Evolutionary conservation across 2,113 vertebrate genomes (phyloP).

Genomic region (Origma solitaria): DNA sequence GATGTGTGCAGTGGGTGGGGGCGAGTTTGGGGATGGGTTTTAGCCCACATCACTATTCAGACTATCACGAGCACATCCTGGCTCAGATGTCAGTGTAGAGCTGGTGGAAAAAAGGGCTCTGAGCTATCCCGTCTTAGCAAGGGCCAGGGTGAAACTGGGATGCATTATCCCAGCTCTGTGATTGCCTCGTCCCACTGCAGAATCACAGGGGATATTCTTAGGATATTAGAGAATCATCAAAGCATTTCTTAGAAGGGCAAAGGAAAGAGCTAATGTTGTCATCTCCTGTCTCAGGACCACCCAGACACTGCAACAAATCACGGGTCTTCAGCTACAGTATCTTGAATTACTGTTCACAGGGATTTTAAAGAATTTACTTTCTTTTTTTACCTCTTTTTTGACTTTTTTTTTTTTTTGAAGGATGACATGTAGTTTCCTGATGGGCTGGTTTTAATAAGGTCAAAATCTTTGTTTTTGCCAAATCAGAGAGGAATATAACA

Average conservation of each 20-base stretch:
- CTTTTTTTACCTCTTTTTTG: neutral
- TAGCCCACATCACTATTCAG: neutral
- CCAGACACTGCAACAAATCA: constrained; percentile 48
- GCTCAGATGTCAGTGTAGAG: neutral
- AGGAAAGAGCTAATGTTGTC: constrained; percentile 54
- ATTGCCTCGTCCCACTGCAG: constrained; percentile 15
- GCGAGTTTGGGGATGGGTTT: neutral
- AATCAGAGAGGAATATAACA: constrained; percentile 64
- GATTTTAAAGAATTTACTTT: constrained; percentile 44
- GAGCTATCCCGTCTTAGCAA: neutral
- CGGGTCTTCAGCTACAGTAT: constrained; percentile 45
- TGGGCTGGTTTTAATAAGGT: constrained; percentile 70
- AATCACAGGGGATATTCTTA: constrained; percentile 43
- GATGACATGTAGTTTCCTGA: constrained; percentile 67
- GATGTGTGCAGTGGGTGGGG: neutral
- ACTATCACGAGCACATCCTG: neutral
- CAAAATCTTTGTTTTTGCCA: constrained; percentile 65
- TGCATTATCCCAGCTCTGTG: constrained; percentile 5
- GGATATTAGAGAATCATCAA: constrained; percentile 64
- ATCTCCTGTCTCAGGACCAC: constrained; percentile 58
- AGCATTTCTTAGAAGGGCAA: constrained; percentile 57
- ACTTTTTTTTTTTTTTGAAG: neutral
- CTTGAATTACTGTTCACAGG: constrained; percentile 40
- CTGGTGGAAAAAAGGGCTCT: constrained; percentile 33
- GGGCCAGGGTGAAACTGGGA: constrained; percentile 19